Base-by-base conservation (phyloP, 2,113 vertebrate genomes). In the Petrocephalus zakoni region DNA sequence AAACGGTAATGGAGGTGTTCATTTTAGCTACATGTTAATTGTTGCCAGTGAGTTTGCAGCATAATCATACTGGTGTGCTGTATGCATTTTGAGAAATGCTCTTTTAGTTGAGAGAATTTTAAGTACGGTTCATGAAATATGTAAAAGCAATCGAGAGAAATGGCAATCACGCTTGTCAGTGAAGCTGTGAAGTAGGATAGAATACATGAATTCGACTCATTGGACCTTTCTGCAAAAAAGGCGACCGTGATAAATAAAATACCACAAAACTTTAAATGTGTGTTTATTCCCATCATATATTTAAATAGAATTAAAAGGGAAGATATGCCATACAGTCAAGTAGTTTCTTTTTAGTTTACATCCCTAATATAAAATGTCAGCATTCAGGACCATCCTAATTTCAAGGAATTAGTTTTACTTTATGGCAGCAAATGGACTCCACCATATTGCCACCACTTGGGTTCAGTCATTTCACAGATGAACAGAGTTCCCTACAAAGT, bases 261-360 rank as follows among this genome's bases (percentile, higher is more conserved):
- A 61, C 17, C 52, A 86, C 22, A 13, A 34, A 86, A 56, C 84
- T 56, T 86, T 56, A 86, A 86, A 86, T 86, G 56, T 86, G 84
- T n/a, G 25, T 86, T 86, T 86, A 86, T 56, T 86, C 52, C 51
- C 84, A 86, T 86, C 25, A 19, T 86, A 53, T 34, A 19, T 55
- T 56, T 55, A 53, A 55, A 34, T 53, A 86, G 52, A 34, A 55
- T 55, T 56, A 37, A 55, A 55, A 55, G 51, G 25, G 52, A 53
- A 49, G 53, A 29, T 15, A 86, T 34, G 52, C 1, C 84, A 56
- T 55, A 86, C 51, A 55, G 52, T 55, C 84, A 55, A 86, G 34
- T 34, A 55, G 15, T 85, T 85, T 53, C 42, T 85, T 85, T 85
- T 49, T 42, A 47, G 47, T 83, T 46, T 47, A 83, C 46, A 49